These are phyloP conservation scores for Triplophysa bombifrons DNA, from an alignment of 2,797 vertebrate genomes.

Conservation along the genomic window DNA sequence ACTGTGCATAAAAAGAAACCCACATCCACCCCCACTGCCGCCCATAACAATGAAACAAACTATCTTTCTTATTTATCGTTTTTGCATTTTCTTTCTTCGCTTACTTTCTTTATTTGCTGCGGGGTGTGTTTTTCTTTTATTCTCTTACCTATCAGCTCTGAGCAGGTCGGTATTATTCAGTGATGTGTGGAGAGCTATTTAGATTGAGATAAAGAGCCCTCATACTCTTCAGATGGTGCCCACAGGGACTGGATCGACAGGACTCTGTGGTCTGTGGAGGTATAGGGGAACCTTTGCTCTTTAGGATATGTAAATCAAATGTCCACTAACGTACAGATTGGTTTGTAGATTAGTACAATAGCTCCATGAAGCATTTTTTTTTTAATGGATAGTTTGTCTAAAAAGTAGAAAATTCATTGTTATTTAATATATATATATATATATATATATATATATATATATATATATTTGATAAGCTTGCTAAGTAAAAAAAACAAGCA, in stretches of 20 bases:
- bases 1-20: slow-evolving; percentile 98
- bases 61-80: slow-evolving; percentile 95
- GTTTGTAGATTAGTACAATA: not conserved
- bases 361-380: not conserved
- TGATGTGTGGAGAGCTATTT: slow-evolving; percentile 80
- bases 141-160: slow-evolving; percentile 84
- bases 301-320: slow-evolving; percentile 35
- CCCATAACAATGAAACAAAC: slow-evolving; percentile 97
- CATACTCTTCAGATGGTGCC: slow-evolving; percentile 70
- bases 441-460: too few relatives aligned
- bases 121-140: slow-evolving; percentile 84
- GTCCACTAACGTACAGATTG: not conserved
- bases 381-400: not conserved
- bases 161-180: slow-evolving; percentile 83
- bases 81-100: slow-evolving; percentile 77
- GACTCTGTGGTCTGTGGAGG: slow-evolving; percentile 23
- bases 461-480: too few relatives aligned
- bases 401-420: too few relatives aligned
- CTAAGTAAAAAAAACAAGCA: too few relatives aligned
- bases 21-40: slow-evolving; percentile 92
- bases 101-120: slow-evolving; percentile 81
- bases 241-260: slow-evolving; percentile 21
- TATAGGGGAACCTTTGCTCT: slow-evolving; percentile 20
- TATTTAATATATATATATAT: too few relatives aligned
- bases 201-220: slow-evolving; percentile 79